Evolutionary conservation across 2,797 vertebrate genomes (phyloP).

Genomic region (Gymnoscopelus microlampas): DNA sequence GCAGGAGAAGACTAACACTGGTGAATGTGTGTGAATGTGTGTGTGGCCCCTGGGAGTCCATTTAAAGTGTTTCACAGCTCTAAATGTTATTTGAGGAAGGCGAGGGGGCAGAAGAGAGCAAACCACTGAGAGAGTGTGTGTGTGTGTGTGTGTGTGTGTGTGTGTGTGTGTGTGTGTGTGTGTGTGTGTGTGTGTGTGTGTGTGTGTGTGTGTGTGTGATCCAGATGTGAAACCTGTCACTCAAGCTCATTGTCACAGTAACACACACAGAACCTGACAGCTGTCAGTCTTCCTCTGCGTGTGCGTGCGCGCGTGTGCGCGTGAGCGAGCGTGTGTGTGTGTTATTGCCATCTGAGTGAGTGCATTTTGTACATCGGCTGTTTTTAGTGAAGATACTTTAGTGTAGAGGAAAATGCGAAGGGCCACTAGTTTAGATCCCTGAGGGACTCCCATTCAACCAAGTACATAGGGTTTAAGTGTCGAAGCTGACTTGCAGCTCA

Average conservation of each 20-base stretch:
- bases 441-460: no score
- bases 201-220: not conserved
- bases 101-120: slow-evolving; percentile 18
- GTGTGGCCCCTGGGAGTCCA: slow-evolving; percentile 32
- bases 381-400: no score
- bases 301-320: slow-evolving; percentile 22
- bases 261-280: slow-evolving; percentile 51
- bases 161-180: slow-evolving; percentile 1
- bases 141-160: slow-evolving; percentile 3
- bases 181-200: no score
- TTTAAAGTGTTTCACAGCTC: slow-evolving; percentile 75
- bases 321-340: slow-evolving; percentile 20
- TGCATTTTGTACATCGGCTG: no score
- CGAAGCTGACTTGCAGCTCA: no score
- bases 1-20: not conserved
- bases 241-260: slow-evolving; percentile 54
- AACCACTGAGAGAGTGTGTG: not conserved
- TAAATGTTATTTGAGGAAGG: slow-evolving; percentile 66
- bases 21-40: slow-evolving; percentile 29
- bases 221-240: slow-evolving; percentile 51
- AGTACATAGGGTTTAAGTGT: no score
- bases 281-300: slow-evolving; percentile 60
- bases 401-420: no score
- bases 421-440: no score
- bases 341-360: not conserved